Evolutionary conservation across 37 sponge, comb jelly and placozoan species (phyloP), one percentile per base, ranked within the genome.

Genomic region (Spongilla lacustris): DNA sequence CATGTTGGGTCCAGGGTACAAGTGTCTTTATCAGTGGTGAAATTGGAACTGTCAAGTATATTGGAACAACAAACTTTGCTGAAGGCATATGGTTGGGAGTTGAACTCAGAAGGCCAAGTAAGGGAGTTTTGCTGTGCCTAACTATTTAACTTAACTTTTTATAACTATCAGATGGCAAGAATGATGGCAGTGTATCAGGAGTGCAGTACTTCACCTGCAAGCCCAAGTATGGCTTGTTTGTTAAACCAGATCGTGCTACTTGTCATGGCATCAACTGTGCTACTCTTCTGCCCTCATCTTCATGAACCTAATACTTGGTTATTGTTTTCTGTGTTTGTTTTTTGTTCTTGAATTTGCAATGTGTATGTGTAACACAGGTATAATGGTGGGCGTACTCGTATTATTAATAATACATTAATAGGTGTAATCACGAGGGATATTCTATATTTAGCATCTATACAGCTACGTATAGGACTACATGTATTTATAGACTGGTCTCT

Each of bases 171-270:
- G 96, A n/a, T 85, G 99, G 99, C 5, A 96, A 91, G 72, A 90
- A 93, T 70, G 96, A 98, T 91, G 97, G 98, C 22, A 80, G 86
- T 21, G 96, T 96, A 13, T 73, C 96, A 31, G 92, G 95, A 4
- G 91, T 91, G 66, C 91, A 92, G 8, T 98, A 98, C 91, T 98
- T 98, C 82, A 84, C 79, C 28, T 98, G 99, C 77, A 94, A 93
- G 82, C 92, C 87, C 4, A 87, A 91, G 34, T 71, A 91, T 80
- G 97, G 97, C 8, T 58, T 98, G 50, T 83, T 98, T 71, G 87
- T 96, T 49, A 84, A 83, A 68, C 99, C 99, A 69, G 90, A 86
- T 74, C 93, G 91, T 66, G 94, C 89, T 12, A 91, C 97, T 6
- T 80, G 88, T 35, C 90, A 93, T 78, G 99, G 99, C n/a, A 94